Evolutionary conservation across 1,140 invertebrate species (phyloP).

Genomic region (Eueides isabella): DNA sequence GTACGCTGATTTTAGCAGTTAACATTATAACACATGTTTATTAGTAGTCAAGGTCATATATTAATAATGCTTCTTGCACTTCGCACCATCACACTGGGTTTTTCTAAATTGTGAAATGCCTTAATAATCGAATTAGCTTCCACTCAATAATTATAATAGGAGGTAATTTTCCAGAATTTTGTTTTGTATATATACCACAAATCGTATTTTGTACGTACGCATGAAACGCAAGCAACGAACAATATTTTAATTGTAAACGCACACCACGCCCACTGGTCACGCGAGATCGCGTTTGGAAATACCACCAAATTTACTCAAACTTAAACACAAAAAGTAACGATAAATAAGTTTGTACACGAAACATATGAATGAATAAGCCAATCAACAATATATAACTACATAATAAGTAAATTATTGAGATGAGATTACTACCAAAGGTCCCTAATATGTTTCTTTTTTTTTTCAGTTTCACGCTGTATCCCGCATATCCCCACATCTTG

Average conservation of each 20-base stretch:
- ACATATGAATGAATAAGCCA: slow-evolving; percentile 21
- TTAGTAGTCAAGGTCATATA: too few species aligned
- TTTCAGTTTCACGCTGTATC: too few species aligned
- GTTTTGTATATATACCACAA: not conserved
- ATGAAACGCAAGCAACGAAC: slow-evolving; percentile 50
- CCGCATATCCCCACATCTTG: too few species aligned
- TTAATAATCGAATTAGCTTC: too few species aligned
- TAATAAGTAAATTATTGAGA: not conserved
- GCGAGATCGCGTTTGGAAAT: slow-evolving; percentile 73
- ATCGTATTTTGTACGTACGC: slow-evolving; percentile 40
- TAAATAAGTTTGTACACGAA: slow-evolving; percentile 57
- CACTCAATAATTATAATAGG: too few species aligned
- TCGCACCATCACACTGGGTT: too few species aligned
- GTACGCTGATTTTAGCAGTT: too few species aligned
- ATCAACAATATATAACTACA: not conserved
- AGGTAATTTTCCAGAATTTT: not conserved
- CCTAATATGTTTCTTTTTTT: not conserved
- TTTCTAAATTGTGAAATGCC: too few species aligned
- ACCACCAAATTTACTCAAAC: slow-evolving; percentile 51
- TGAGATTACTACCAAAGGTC: not conserved
- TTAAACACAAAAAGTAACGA: slow-evolving; percentile 49
- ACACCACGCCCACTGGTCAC: slow-evolving; percentile 68
- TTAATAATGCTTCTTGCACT: too few species aligned
- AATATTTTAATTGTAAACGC: slow-evolving; percentile 77
- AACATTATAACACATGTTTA: too few species aligned